Conservation (phyloP, 2,113 vertebrate genomes). For the Chelonoidis abingdonii region DNA sequence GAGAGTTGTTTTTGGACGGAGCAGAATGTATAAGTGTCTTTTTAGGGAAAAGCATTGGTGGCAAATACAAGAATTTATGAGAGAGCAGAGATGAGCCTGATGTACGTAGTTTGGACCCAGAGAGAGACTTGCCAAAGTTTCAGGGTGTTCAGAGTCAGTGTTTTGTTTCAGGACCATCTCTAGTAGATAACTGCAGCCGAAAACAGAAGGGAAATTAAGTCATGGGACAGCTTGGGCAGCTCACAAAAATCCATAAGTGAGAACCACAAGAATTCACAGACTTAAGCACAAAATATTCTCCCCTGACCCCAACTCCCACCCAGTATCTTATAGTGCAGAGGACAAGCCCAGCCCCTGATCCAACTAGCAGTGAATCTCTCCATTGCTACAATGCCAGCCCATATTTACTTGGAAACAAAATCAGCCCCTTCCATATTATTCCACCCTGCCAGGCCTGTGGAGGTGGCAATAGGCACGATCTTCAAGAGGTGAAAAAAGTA, state of each 20-base stretch:
- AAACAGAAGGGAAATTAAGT: neutral
- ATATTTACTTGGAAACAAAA: accelerated
- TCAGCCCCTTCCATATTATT: accelerated
- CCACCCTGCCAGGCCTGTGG: neutral
- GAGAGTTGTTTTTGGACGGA: neutral
- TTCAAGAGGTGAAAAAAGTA: accelerated
- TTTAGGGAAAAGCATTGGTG: neutral
- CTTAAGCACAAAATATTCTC: neutral
- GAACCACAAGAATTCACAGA: neutral
- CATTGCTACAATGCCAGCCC: neutral
- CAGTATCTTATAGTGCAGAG: neutral
- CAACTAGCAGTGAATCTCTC: neutral
- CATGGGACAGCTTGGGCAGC: neutral
- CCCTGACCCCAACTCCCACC: neutral
- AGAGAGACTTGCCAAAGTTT: no score
- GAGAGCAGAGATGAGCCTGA: neutral
- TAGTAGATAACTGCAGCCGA: neutral
- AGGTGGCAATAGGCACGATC: neutral
- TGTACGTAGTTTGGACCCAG: accelerated
- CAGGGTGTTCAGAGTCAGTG: neutral
- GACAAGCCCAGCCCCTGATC: neutral
- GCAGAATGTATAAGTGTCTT: neutral
- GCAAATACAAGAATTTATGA: neutral
- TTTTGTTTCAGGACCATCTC: neutral
- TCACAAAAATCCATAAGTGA: neutral